phyloP scores from a whole-genome alignment of 92 coral and sea anemone genomes.

The Umimayanthus chanpuru region DNA sequence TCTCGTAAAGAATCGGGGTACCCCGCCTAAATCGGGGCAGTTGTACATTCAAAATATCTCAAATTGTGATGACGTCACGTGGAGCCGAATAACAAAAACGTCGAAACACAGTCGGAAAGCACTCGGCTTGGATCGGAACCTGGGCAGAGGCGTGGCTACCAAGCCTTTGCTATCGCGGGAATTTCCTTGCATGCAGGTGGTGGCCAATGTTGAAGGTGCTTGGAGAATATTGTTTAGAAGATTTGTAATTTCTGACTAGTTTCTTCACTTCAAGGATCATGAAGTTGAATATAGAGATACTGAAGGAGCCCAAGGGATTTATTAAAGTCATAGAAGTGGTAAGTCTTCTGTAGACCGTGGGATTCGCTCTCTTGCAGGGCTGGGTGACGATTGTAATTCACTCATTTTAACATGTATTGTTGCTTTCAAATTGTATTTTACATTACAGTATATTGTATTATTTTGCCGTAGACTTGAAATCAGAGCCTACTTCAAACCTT shows the following conservation, averaged over 20 bases:
- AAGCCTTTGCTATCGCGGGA: slow-evolving; percentile 10
- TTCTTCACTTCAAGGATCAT: slow-evolving; percentile 47
- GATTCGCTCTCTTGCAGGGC: not conserved
- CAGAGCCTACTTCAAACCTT: not conserved
- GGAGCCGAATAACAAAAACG: not conserved
- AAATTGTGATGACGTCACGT: too few species aligned
- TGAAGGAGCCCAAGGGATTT: slow-evolving; percentile 97
- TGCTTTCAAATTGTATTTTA: slow-evolving; percentile 18
- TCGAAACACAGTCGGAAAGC: slow-evolving; percentile 27
- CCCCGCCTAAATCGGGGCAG: too few species aligned
- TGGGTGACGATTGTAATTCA: not conserved
- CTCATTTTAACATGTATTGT: not conserved
- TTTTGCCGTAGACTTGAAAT: not conserved
- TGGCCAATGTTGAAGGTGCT: not conserved
- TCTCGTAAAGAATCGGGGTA: too few species aligned
- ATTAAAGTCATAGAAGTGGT: slow-evolving; percentile 93
- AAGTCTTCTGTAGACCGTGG: slow-evolving; percentile 45
- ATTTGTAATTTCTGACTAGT: not conserved
- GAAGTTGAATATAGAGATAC: slow-evolving; percentile 72
- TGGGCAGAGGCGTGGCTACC: slow-evolving; percentile 21
- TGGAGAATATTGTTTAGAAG: not conserved
- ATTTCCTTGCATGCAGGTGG: slow-evolving; percentile 17
- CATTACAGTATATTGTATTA: not conserved
- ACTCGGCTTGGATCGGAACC: not conserved
- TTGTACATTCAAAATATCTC: too few species aligned